These are phyloP conservation scores for Quadroppia sp. DNA, from an alignment of 2,888 invertebrate genomes.

Conservation along the genomic window DNA sequence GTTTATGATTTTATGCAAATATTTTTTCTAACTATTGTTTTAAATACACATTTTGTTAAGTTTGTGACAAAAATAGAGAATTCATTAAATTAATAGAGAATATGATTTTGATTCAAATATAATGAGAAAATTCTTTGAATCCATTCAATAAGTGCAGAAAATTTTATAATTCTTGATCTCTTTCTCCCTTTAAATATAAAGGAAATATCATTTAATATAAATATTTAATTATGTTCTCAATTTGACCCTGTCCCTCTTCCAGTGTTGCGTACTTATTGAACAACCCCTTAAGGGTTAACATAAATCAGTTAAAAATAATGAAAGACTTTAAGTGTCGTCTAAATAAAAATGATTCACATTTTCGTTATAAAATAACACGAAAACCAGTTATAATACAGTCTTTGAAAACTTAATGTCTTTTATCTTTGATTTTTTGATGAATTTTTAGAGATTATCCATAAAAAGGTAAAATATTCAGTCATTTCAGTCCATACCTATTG, in stretches of 20 bases:
- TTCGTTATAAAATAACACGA: too few species aligned
- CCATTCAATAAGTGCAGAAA: too few species aligned
- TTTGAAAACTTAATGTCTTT: background rate
- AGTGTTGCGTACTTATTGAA: too few species aligned
- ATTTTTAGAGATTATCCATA: background rate
- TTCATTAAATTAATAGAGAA: slow-evolving; percentile 19
- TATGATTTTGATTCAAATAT: background rate
- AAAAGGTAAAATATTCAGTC: too few species aligned
- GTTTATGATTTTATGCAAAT: too few species aligned
- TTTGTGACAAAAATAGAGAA: slow-evolving; percentile 3
- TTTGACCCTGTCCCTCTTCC: too few species aligned
- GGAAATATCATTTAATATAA: too few species aligned
- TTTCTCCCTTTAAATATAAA: too few species aligned
- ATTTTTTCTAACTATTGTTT: background rate
- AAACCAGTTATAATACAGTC: background rate
- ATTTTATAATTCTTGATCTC: too few species aligned
- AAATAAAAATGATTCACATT: too few species aligned
- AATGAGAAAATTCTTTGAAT: slow-evolving; percentile 18
- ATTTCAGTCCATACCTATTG: too few species aligned
- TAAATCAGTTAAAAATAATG: background rate
- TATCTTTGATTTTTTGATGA: background rate
- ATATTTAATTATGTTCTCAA: too few species aligned
- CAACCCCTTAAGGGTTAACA: background rate
- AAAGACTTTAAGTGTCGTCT: background rate
- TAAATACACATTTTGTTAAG: background rate